A percentile compares a stretch with the other conserved stretches of the same genome.
phyloP scores from a whole-genome alignment of 2,888 invertebrate genomes.

The Clusia tigrina region DNA sequence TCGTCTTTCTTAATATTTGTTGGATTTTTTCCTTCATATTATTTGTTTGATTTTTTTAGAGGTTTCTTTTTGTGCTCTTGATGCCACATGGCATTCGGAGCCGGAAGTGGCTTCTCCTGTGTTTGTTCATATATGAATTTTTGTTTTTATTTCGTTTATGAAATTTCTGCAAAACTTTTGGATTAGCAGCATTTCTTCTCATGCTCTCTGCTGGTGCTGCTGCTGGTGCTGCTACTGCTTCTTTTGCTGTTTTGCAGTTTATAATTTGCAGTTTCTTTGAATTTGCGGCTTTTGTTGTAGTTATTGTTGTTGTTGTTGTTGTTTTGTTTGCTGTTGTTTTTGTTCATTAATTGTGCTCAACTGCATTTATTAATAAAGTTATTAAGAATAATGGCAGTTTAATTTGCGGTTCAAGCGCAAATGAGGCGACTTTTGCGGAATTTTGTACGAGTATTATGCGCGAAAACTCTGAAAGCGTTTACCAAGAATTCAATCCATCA shows the following conservation, averaged over 20 bases:
- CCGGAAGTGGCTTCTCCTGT: conserved; percentile 1
- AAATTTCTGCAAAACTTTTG: conserved; percentile 3
- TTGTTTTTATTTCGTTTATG: not conserved
- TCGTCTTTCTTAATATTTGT: not conserved
- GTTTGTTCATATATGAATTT: not conserved
- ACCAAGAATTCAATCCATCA: too few relatives aligned
- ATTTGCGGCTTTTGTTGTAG: not conserved
- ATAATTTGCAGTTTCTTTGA: not conserved
- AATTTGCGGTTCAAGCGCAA: conserved; percentile 18
- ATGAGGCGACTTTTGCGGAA: not conserved
- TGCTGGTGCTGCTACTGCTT: not conserved
- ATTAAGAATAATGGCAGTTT: conserved; percentile 27
- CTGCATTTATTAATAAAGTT: conserved; percentile 29
- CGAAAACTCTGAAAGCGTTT: too few relatives aligned
- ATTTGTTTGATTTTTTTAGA: not conserved
- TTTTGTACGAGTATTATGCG: too few relatives aligned
- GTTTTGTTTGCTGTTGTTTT: conserved; percentile 1
- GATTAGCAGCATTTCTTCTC: not conserved
- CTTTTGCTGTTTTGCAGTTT: too few relatives aligned
- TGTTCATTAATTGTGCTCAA: conserved; percentile 27
- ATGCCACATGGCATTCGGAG: not conserved
- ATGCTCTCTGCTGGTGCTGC: not conserved
- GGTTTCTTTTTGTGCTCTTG: not conserved
- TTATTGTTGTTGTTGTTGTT: not conserved
- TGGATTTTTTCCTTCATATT: not conserved